Percentiles rank a stretch among this genome's conserved stretches.
Conservation (phyloP, 2,888 invertebrate genomes). For the Pyralis farinalis region DNA sequence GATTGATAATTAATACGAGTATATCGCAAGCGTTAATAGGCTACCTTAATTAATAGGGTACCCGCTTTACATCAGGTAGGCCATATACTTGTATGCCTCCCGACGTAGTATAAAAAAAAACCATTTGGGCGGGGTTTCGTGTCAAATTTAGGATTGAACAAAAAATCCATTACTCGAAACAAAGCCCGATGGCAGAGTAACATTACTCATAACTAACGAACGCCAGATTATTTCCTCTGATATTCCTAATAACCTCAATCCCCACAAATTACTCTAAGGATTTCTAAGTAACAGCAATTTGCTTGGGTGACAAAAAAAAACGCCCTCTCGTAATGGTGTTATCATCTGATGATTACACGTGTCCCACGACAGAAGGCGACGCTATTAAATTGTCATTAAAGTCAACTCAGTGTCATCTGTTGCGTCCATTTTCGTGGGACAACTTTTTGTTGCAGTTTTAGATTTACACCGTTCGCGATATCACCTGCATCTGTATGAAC, state of each 20-base stretch:
- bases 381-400: conserved; percentile 80
- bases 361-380: conserved; percentile 64
- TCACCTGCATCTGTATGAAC: conserved; percentile 17
- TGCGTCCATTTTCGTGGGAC: conserved; percentile 64
- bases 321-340: conserved; percentile 41
- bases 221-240: conserved; percentile 8
- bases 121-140: neutral
- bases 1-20: too few species aligned
- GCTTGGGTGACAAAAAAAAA: conserved; percentile 51
- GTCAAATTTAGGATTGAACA: conserved; percentile 7
- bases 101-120: too few species aligned
- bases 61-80: too few species aligned
- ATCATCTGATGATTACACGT: conserved; percentile 73
- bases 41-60: too few species aligned
- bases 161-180: conserved; percentile 6
- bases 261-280: conserved; percentile 33
- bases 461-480: conserved; percentile 44
- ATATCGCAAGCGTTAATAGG: too few species aligned
- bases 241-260: conserved; percentile 18
- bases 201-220: conserved; percentile 10
- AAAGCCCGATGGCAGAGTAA: conserved; percentile 1
- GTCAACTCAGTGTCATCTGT: conserved; percentile 74
- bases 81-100: too few species aligned
- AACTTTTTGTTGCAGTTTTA: conserved; percentile 75
- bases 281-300: conserved; percentile 57